phyloP scores from a whole-genome alignment of 2,113 vertebrate genomes.

The Mellivora capensis region DNA sequence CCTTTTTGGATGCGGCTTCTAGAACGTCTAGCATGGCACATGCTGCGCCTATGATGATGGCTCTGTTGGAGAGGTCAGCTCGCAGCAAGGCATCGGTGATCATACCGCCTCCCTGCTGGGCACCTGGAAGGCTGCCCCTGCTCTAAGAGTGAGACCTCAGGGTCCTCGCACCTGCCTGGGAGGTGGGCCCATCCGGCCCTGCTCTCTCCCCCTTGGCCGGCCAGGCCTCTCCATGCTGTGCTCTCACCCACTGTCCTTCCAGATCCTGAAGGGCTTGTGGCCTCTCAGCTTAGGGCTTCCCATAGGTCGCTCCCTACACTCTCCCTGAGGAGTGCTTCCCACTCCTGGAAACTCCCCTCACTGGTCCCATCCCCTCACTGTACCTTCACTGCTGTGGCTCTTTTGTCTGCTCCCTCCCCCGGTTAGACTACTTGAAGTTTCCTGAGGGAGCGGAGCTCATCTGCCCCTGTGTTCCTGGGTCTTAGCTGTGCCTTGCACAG shows the following conservation, averaged over 20 bases:
- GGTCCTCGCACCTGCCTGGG: neutral
- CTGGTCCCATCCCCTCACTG: no score
- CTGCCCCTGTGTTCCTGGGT: neutral
- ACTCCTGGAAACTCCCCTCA: no score
- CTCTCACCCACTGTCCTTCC: no score
- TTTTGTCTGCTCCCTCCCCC: neutral
- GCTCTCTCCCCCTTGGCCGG: neutral
- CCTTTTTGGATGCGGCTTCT: neutral
- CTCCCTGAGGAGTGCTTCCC: no score
- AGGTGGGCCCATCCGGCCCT: neutral
- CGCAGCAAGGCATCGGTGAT: accelerated
- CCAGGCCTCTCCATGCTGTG: no score
- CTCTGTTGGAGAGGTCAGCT: neutral
- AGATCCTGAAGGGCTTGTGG: no score
- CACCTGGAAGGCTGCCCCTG: neutral
- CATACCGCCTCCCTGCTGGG: neutral
- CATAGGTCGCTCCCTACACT: no score
- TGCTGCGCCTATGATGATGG: accelerated
- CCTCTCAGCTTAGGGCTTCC: no score
- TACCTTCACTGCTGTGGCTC: neutral
- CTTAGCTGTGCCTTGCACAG: neutral
- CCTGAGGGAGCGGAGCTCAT: neutral
- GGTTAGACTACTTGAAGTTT: neutral
- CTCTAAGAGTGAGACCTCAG: neutral
- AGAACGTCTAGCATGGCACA: neutral